Conservation (phyloP, 2,888 invertebrate genomes). For the Drosophila suboccidentalis region DNA sequence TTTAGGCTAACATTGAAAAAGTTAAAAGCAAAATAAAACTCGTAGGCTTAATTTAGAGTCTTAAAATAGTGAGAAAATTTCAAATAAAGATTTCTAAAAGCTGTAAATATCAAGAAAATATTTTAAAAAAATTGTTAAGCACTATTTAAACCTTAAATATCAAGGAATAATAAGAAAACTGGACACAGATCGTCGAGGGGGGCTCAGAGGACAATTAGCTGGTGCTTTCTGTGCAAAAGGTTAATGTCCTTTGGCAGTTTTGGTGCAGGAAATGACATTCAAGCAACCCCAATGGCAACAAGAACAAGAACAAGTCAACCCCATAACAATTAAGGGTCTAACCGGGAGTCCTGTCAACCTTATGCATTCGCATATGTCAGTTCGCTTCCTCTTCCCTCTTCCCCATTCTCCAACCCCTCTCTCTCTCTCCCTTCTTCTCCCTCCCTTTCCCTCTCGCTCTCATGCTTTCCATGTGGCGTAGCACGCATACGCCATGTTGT, state of each 20-base stretch:
- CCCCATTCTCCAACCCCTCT: neutral
- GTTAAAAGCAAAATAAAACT: too few species aligned
- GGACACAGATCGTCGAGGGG: neutral
- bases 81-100: too few species aligned
- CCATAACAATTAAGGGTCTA: slow-evolving; percentile 14
- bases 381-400: neutral
- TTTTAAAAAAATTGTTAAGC: too few species aligned
- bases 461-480: slow-evolving; percentile 18
- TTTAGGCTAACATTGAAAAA: too few species aligned
- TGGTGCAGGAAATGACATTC: slow-evolving; percentile 64
- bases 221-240: slow-evolving; percentile 42
- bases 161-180: too few species aligned
- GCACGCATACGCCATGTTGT: slow-evolving; percentile 64
- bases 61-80: too few species aligned
- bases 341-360: slow-evolving; percentile 35
- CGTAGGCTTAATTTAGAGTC: too few species aligned
- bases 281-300: slow-evolving; percentile 48
- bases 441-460: neutral
- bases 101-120: too few species aligned
- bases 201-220: slow-evolving; percentile 45
- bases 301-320: slow-evolving; percentile 22
- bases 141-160: too few species aligned
- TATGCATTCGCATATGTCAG: slow-evolving; percentile 34
- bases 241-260: slow-evolving; percentile 64
- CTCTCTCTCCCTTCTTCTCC: neutral